phyloP scores from a whole-genome alignment of 2,113 vertebrate genomes.

The Macaca nemestrina region DNA sequence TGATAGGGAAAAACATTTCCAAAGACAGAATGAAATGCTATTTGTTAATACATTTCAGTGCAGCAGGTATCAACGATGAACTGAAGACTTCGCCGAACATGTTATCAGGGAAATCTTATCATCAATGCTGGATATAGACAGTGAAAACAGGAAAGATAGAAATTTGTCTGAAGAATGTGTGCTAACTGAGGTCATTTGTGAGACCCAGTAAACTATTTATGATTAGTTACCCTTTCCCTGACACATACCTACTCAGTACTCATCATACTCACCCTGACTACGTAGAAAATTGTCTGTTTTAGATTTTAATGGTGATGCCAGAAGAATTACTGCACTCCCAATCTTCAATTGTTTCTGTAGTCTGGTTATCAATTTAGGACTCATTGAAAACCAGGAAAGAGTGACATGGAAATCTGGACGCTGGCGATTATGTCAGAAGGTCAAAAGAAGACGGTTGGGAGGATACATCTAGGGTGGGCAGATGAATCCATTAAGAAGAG shows the following conservation, averaged over 20 bases:
- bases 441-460: neutral
- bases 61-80: neutral
- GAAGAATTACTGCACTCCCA: neutral
- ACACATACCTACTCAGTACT: fast-evolving
- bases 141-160: neutral
- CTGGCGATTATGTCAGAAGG: too few relatives aligned
- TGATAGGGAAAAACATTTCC: neutral
- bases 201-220: neutral
- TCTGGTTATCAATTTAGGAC: neutral
- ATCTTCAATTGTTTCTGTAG: neutral
- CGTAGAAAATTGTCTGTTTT: neutral
- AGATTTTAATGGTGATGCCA: neutral
- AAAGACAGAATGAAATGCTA: neutral
- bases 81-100: neutral
- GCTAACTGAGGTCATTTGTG: neutral
- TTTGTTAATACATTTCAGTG: neutral
- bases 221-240: fast-evolving
- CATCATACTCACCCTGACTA: neutral
- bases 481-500: neutral
- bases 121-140: neutral
- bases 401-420: neutral
- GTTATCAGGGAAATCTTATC: neutral
- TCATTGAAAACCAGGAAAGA: neutral
- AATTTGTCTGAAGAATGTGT: neutral
- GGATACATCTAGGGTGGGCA: neutral